Conservation (phyloP, 2,113 vertebrate genomes). For the Corythoichthys haematopterus region DNA sequence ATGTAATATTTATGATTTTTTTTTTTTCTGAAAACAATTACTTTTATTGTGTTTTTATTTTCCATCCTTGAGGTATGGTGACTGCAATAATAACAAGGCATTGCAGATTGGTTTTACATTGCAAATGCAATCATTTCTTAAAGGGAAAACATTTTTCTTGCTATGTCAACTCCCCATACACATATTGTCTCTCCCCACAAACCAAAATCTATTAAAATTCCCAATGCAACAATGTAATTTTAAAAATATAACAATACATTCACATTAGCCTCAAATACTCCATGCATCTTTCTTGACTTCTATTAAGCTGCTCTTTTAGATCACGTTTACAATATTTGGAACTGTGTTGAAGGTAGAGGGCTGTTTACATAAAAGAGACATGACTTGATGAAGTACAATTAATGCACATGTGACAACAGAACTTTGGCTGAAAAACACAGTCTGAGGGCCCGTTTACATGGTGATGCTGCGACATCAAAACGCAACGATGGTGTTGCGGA, state of each 20-base stretch:
- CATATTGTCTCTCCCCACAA: background rate
- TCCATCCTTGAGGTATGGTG: conserved; percentile 45
- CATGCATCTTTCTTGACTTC: background rate
- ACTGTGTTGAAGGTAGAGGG: conserved; percentile 15
- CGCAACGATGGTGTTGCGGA: too few species aligned
- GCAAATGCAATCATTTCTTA: conserved; percentile 71
- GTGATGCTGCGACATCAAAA: too few species aligned
- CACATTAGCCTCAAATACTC: conserved; percentile 11
- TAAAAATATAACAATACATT: conserved; percentile 26
- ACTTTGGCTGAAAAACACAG: background rate
- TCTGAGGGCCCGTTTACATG: background rate
- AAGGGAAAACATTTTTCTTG: conserved; percentile 56
- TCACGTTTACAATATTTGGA: conserved; percentile 30
- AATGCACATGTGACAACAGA: background rate
- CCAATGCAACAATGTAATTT: conserved; percentile 22
- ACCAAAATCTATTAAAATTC: background rate
- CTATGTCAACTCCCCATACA: background rate
- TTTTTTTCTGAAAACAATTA: conserved; percentile 65
- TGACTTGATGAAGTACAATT: conserved; percentile 13
- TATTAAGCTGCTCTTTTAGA: conserved; percentile 10
- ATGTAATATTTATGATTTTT: conserved; percentile 48
- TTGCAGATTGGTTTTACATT: conserved; percentile 68
- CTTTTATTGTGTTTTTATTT: conserved; percentile 61
- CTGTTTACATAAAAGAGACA: conserved; percentile 5
- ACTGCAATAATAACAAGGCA: conserved; percentile 61